Evolutionary conservation across 2,888 invertebrate genomes (phyloP).

Genomic region (Rotaria macrura): DNA sequence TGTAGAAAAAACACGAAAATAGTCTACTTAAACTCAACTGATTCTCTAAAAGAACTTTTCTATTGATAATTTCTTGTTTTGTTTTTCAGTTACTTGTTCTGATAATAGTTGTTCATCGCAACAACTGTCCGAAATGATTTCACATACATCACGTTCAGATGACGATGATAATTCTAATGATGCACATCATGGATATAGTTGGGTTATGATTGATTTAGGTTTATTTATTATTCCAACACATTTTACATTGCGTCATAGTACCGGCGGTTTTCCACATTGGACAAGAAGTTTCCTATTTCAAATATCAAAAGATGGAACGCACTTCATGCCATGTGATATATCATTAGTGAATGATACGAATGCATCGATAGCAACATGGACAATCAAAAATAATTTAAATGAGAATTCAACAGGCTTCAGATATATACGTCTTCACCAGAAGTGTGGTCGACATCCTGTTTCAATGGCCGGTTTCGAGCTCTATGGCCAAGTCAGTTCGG

Average conservation of each 20-base stretch:
- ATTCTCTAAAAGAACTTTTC: too few relatives aligned
- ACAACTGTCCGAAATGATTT: neutral
- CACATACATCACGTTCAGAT: neutral
- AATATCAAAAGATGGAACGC: conserved; percentile 75
- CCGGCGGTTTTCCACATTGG: conserved; percentile 52
- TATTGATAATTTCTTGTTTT: too few relatives aligned
- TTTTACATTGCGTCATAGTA: conserved; percentile 82
- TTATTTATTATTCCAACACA: conserved; percentile 65
- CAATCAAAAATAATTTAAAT: neutral
- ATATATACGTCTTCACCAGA: conserved; percentile 58
- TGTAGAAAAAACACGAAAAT: too few relatives aligned
- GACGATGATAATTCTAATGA: neutral
- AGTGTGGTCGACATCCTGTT: conserved; percentile 90
- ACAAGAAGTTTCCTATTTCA: conserved; percentile 60
- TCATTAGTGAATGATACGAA: neutral
- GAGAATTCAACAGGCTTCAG: neutral
- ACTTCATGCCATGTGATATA: conserved; percentile 61
- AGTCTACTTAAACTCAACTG: too few relatives aligned
- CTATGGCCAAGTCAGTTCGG: conserved; percentile 75
- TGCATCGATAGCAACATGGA: neutral
- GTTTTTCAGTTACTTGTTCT: neutral
- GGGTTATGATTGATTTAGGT: too few relatives aligned
- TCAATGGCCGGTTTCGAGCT: conserved; percentile 89
- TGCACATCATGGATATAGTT: neutral
- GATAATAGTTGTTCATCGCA: neutral